Conservation (phyloP, 2,797 vertebrate genomes). For the Parauchenoglanis punctatus region DNA sequence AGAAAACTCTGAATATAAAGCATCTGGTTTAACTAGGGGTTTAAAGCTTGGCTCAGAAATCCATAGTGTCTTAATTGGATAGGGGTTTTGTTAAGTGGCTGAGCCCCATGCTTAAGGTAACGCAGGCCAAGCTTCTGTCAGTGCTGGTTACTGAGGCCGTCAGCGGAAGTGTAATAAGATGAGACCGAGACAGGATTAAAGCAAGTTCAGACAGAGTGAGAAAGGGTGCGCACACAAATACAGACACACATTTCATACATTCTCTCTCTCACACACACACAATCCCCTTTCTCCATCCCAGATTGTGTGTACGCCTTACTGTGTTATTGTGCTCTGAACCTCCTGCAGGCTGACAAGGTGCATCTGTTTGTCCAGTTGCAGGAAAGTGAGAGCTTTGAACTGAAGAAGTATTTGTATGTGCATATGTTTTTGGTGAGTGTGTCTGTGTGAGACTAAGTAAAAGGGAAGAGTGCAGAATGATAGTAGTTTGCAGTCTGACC, state of each 20-base stretch:
- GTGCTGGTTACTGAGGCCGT: constrained; percentile 42
- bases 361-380: constrained; percentile 58
- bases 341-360: constrained; percentile 44
- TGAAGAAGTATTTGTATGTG: constrained; percentile 20
- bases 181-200: constrained; percentile 52
- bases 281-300: constrained; percentile 1
- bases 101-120: constrained; percentile 34
- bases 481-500: background rate
- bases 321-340: constrained; percentile 31
- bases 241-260: background rate
- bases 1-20: constrained; percentile 35
- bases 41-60: constrained; percentile 41
- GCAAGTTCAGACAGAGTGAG: constrained; percentile 39
- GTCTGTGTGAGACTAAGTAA: constrained; percentile 27
- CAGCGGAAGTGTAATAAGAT: constrained; percentile 50
- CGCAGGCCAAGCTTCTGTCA: constrained; percentile 45
- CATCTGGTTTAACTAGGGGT: constrained; percentile 29
- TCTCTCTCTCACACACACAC: background rate
- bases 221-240: background rate
- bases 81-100: constrained; percentile 53
- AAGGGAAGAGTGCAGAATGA: background rate
- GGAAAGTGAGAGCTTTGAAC: constrained; percentile 51
- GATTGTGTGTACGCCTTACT: constrained; percentile 42
- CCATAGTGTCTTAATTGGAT: constrained; percentile 52
- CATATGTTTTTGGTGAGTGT: constrained; percentile 6